Base-by-base conservation (phyloP, 2,797 vertebrate genomes). In the Sebastolobus altivelis region DNA sequence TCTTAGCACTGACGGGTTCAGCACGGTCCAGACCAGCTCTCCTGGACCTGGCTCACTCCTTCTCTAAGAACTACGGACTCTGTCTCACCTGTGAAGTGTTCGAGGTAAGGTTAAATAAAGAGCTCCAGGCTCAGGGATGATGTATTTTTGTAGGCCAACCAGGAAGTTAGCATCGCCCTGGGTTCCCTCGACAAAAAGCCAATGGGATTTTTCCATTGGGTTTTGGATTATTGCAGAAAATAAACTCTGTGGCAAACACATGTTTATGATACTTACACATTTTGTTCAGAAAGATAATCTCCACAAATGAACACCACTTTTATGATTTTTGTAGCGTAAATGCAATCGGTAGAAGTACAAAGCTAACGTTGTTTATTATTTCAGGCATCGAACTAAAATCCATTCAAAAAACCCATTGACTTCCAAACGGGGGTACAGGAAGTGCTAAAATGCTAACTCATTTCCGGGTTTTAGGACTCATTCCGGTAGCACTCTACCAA, bases 61-160 rank as follows among this genome's bases (percentile, higher is more conserved):
- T 99, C 79, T 96, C 97, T 0, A 99, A 99, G 93, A 97, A 95
- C 91, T 98, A 95, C 0, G 98, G 98, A 63, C 96, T 99, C 60
- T 99, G 98, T 63, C 86, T 99, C 75, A 97, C 96, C 82, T 97
- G 97, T 66, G 97, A 99, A 93, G 96, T 98, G 67, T 97, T 97
- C 85, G 93, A 92, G 97, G 99, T 99, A 96, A 96, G 96, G 68
- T 72, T 58, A 18, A 22, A 18, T 14, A 52, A 52, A 52, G 46
- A 20, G 18, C 46, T 20, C 46, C 0, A 49, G 43, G 43, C 16
- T 49, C 43, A 49, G 43, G 46, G 46, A 52, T 0, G 18, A 52
- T 52, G 46, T 52, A 52, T 52, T 52, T 52, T 52, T 52, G 46
- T n/a, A 52, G 46, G 46, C 18, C 46, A 52, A 52, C 46, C 0